Evolutionary conservation across 2,888 invertebrate species (phyloP), one percentile per base, ranked within the genome.

Genomic region (Thalpophila matura): DNA sequence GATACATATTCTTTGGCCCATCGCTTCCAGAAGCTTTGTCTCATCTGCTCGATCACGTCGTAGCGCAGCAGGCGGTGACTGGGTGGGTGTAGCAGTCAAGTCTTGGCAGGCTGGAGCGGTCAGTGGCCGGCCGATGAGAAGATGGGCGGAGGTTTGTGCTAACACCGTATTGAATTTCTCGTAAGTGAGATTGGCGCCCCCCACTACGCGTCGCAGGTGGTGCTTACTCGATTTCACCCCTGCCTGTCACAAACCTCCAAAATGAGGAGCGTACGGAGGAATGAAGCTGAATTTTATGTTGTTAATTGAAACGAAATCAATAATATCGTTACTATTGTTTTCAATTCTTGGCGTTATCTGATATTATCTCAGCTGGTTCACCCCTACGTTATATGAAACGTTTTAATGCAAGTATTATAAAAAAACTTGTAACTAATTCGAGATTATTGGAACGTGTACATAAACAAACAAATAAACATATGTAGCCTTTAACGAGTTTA

Each of bases 201-300:
- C n/a, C n/a, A n/a, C n/a, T n/a, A n/a, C n/a, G n/a, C n/a, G n/a
- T n/a, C n/a, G n/a, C n/a, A n/a, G n/a, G n/a, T n/a, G n/a, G n/a
- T n/a, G n/a, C n/a, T n/a, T n/a, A n/a, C n/a, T n/a, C n/a, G n/a
- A n/a, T n/a, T n/a, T n/a, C n/a, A n/a, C n/a, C n/a, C n/a, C n/a
- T n/a, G n/a, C n/a, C n/a, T n/a, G n/a, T n/a, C n/a, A n/a, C n/a
- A n/a, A n/a, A n/a, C n/a, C n/a, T n/a, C n/a, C n/a, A n/a, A n/a
- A n/a, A 42, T 53, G 51, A 14, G 51, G 51, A 22, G 33, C 14
- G 14, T 53, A 53, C 22, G 51, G 14, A 4, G 51, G 51, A 10
- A 31, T 31, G 16, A 53, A 53, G 0, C 2, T 7, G 4, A 50
- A 50, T 10, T 16, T 9, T 3, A 50, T 38, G 0, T 37, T 18